These are phyloP conservation scores for Bactericera cockerelli DNA, from an alignment of 1,140 invertebrate species.

Conservation along the genomic window DNA sequence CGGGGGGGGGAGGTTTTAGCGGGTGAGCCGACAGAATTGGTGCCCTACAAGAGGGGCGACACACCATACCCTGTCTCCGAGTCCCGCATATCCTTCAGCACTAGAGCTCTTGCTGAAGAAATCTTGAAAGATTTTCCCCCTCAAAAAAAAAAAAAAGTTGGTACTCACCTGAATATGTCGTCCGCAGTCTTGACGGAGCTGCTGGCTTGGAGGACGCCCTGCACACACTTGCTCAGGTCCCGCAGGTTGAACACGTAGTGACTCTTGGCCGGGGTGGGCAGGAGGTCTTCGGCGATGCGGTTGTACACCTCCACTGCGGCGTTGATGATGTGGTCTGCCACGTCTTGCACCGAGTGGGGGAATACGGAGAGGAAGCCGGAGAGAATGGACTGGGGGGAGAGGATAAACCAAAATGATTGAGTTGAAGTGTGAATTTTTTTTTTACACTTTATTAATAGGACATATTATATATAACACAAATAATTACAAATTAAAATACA, in stretches of 20 bases:
- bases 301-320: conserved; percentile 67
- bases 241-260: conserved; percentile 86
- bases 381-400: conserved; percentile 42
- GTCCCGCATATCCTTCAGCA: too few species aligned
- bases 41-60: too few species aligned
- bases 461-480: too few species aligned
- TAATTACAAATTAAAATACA: too few species aligned
- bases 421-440: background rate
- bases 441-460: too few species aligned
- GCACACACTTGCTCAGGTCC: conserved; percentile 77
- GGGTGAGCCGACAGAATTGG: too few species aligned
- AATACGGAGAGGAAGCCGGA: conserved; percentile 63
- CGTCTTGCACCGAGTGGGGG: conserved; percentile 45
- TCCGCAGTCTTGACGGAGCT: conserved; percentile 42
- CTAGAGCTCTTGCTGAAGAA: too few species aligned
- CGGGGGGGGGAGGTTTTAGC: too few species aligned
- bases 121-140: too few species aligned
- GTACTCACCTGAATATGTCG: conserved; percentile 42
- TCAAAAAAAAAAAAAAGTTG: too few species aligned
- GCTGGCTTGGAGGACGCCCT: conserved; percentile 64
- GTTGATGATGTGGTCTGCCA: conserved; percentile 54
- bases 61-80: too few species aligned
- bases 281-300: conserved; percentile 53
- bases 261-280: conserved; percentile 74
- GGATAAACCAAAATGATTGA: conserved; percentile 6